Evolutionary conservation across 2,113 vertebrate genomes (phyloP).

Genomic region (Melanocharis versteri): DNA sequence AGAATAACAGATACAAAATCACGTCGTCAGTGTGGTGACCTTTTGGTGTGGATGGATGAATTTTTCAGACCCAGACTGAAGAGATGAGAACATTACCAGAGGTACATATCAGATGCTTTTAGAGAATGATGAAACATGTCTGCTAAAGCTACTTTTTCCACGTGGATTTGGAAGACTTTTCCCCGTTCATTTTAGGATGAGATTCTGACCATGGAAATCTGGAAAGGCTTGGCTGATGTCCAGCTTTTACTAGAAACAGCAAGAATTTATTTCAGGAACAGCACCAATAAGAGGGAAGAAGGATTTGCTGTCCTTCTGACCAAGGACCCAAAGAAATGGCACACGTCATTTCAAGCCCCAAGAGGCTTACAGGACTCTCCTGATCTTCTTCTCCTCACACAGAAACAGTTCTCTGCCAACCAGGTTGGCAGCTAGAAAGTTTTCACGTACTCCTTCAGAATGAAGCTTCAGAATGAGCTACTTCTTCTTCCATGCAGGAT

Average conservation of each 20-base stretch:
- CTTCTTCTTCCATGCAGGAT: neutral
- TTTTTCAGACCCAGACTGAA: neutral
- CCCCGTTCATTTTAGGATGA: neutral
- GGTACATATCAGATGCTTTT: neutral
- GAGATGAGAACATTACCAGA: neutral
- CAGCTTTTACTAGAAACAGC: neutral
- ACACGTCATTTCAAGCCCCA: neutral
- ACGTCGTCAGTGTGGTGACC: accelerated
- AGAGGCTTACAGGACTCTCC: neutral
- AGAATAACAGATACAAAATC: neutral
- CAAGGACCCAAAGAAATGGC: neutral
- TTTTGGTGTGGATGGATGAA: neutral
- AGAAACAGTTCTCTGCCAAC: neutral
- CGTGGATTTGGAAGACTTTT: neutral
- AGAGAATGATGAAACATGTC: neutral
- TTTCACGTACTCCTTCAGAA: neutral
- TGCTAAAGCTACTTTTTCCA: neutral
- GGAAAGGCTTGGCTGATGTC: neutral
- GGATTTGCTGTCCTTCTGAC: neutral
- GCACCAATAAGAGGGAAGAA: neutral
- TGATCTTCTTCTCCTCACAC: neutral
- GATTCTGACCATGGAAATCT: neutral
- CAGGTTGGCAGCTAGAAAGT: neutral
- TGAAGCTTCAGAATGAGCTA: neutral
- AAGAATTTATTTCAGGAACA: neutral